These are phyloP conservation scores for Enteromius treurensis DNA, from an alignment of 2,797 vertebrate genomes.

Conservation along the genomic window DNA sequence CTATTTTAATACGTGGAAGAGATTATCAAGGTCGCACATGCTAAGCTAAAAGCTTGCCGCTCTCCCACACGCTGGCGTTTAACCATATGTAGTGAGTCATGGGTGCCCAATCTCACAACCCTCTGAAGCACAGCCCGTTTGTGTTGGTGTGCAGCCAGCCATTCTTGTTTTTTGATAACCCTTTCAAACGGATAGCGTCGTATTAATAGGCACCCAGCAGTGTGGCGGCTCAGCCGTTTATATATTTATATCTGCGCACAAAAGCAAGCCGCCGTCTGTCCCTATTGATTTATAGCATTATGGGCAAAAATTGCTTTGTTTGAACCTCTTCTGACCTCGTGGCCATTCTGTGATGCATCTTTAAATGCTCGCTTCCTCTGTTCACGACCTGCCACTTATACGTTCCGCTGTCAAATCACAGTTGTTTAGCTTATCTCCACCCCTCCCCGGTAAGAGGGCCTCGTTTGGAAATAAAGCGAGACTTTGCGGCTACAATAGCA, in stretches of 20 bases:
- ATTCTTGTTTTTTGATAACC: constrained; percentile 57
- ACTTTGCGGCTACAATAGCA: constrained; percentile 32
- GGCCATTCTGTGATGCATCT: constrained; percentile 46
- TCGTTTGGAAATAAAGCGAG: constrained; percentile 31
- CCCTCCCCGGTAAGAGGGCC: background rate
- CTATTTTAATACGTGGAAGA: constrained; percentile 1
- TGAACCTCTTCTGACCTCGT: constrained; percentile 52
- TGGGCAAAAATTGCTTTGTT: constrained; percentile 52
- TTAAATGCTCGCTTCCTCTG: constrained; percentile 45
- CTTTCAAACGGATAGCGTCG: constrained; percentile 53
- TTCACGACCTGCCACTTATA: constrained; percentile 49
- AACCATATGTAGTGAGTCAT: constrained; percentile 45
- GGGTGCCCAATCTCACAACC: constrained; percentile 24
- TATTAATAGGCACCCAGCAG: constrained; percentile 44
- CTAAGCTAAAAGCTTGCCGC: constrained; percentile 31
- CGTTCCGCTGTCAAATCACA: constrained; percentile 58
- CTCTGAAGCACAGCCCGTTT: constrained; percentile 19
- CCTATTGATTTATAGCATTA: constrained; percentile 62
- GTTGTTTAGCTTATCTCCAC: constrained; percentile 52
- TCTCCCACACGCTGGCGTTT: constrained; percentile 18
- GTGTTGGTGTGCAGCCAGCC: constrained; percentile 37
- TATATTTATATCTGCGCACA: constrained; percentile 43
- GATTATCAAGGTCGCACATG: constrained; percentile 36
- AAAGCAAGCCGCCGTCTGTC: constrained; percentile 43
- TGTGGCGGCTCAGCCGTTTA: constrained; percentile 30